Evolutionary conservation across 2,797 vertebrate species (phyloP), one percentile per base, ranked within the genome.

Genomic region (Coregonus suidteri): DNA sequence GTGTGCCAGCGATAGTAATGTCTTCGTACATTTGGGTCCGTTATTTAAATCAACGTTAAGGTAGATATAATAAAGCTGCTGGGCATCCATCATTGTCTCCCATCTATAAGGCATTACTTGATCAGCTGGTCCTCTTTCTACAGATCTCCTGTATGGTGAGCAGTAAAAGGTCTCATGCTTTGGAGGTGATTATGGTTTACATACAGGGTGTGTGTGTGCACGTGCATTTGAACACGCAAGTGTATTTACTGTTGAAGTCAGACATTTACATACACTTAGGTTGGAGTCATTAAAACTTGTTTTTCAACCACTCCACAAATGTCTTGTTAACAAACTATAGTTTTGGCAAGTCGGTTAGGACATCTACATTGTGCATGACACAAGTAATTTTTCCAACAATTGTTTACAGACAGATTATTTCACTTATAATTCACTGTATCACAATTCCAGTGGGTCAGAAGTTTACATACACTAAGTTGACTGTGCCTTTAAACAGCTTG

Each of bases 61-160:
- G 25, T 75, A 78, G 85, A 85, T 82, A 59, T 65, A 83, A 82
- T 84, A 76, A 79, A 59, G 41, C 71, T 76, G 75, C 73, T 47
- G n/a, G 65, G 25, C 66, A 88, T 86, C 64, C 59, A 84, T 89
- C 87, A 82, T 52, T 84, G 78, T 81, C 82, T 81, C 68, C 31
- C 31, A 34, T 78, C 79, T 77, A 79, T 77, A 77, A 81, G 66
- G 4, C 66, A 85, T 81, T 73, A 76, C 78, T 81, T 74, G 69
- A 59, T 79, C 47, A 77, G 20, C 76, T 81, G 59, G 74, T 25
- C 76, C 71, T 51, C 74, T 64, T 14, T 64, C 74, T 70, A 83
- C 75, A 77, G 64, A 82, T 73, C 47, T 53, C 4, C 73, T 81
- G 69, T 69, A 14, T 34, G 52, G 54, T 56, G 84, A 54, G 35